These are phyloP conservation scores for Enoplolaimus lenunculus DNA, from an alignment of 2,888 invertebrate species.

Conservation along the genomic window DNA sequence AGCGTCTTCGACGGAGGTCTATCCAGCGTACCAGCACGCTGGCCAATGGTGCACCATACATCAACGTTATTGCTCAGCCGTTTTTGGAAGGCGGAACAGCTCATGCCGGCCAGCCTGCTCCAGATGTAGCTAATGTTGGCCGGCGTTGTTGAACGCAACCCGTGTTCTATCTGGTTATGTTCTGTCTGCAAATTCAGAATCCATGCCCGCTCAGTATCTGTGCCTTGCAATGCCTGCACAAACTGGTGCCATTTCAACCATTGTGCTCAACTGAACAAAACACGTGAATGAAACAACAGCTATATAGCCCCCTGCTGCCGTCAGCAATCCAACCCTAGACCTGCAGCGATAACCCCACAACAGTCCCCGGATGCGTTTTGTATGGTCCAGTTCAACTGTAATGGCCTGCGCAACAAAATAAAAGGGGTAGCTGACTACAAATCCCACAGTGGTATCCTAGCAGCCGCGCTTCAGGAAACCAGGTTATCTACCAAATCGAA, in stretches of 20 bases:
- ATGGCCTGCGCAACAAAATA: slow-evolving; percentile 3
- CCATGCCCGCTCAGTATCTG: background rate
- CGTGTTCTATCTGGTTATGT: background rate
- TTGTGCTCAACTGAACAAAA: background rate
- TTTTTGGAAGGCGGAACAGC: slow-evolving; percentile 3
- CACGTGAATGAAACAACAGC: background rate
- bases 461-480: background rate
- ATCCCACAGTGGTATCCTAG: background rate
- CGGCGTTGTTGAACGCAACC: background rate
- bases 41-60: too few species aligned
- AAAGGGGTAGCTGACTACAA: background rate
- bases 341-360: background rate
- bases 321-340: background rate
- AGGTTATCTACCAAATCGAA: background rate
- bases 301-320: slow-evolving; percentile 1
- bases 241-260: slow-evolving; percentile 6
- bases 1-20: too few species aligned
- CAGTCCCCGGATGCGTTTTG: background rate
- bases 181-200: background rate
- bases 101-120: slow-evolving; percentile 6
- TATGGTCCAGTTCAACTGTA: background rate
- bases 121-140: background rate
- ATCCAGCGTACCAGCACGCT: too few species aligned
- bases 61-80: too few species aligned
- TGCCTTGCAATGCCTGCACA: background rate